phyloP scores from a whole-genome alignment of 1,140 invertebrate species.

The Halesus radiatus region DNA sequence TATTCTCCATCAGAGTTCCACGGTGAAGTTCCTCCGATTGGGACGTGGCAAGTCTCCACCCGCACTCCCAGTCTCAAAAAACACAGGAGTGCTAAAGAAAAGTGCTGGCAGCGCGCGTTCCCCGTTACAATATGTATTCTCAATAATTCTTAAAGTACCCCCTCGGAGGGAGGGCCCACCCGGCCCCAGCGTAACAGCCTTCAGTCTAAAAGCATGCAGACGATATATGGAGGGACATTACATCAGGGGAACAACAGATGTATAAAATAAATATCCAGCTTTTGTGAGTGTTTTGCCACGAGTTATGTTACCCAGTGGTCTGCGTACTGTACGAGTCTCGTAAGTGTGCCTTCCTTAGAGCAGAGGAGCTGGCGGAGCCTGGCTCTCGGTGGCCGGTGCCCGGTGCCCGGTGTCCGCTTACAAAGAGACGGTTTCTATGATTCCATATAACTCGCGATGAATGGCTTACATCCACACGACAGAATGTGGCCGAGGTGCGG shows the following conservation, averaged over 20 bases:
- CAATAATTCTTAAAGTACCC: conserved; percentile 44
- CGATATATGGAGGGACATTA: conserved; percentile 47
- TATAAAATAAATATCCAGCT: conserved; percentile 54
- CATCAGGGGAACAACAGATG: conserved; percentile 52
- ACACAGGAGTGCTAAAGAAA: conserved; percentile 22
- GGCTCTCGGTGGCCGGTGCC: conserved; percentile 19
- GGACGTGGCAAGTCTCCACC: conserved; percentile 34
- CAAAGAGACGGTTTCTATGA: conserved; percentile 44
- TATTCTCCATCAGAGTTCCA: conserved; percentile 25
- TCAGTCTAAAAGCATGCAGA: conserved; percentile 46
- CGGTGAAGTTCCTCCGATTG: background rate
- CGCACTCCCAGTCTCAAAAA: conserved; percentile 23
- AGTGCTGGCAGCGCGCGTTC: conserved; percentile 23
- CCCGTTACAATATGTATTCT: conserved; percentile 40
- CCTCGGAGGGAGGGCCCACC: background rate
- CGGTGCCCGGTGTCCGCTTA: conserved; percentile 39
- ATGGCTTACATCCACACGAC: conserved; percentile 44
- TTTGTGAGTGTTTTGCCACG: conserved; percentile 29
- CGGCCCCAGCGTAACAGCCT: conserved; percentile 16
- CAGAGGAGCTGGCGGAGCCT: background rate
- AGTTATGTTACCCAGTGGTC: conserved; percentile 8
- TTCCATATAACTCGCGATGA: conserved; percentile 13
- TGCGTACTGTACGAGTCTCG: no score
- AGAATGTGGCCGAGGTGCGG: conserved; percentile 43
- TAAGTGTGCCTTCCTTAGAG: background rate